These are phyloP conservation scores for Syngnathus rostellatus DNA, from an alignment of 2,797 vertebrate genomes.

Conservation along the genomic window DNA sequence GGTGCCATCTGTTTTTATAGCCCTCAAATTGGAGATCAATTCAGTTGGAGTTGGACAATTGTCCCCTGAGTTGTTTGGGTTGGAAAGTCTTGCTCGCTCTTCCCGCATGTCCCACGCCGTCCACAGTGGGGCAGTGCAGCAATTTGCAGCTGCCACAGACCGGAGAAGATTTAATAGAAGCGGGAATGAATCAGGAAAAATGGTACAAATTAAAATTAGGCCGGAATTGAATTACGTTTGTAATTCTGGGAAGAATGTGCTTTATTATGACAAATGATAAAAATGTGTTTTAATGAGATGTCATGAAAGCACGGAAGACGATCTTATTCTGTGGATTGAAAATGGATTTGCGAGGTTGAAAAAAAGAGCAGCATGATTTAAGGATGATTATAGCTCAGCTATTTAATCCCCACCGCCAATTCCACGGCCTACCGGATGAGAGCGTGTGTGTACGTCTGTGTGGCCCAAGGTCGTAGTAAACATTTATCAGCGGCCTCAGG, in stretches of 20 bases:
- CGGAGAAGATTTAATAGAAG: conserved; percentile 53
- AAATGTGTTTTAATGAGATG: conserved; percentile 64
- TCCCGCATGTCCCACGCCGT: conserved; percentile 23
- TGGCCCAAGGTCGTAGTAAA: conserved; percentile 55
- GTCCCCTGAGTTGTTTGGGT: conserved; percentile 10
- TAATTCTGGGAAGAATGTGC: conserved; percentile 59
- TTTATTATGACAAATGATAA: conserved; percentile 70
- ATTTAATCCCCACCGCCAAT: conserved; percentile 52
- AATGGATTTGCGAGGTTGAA: conserved; percentile 42
- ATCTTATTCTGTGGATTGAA: conserved; percentile 42
- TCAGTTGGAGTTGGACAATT: conserved; percentile 30
- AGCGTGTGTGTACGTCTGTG: conserved; percentile 10
- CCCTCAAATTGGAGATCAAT: conserved; percentile 34
- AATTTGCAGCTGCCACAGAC: conserved; percentile 34
- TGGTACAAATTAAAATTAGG: conserved; percentile 61
- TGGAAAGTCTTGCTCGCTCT: conserved; percentile 7
- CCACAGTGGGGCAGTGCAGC: conserved; percentile 65
- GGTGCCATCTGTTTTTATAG: conserved; percentile 25
- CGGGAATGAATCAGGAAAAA: conserved; percentile 61
- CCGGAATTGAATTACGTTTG: conserved; percentile 68
- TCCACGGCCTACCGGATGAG: conserved; percentile 31
- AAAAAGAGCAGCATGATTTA: conserved; percentile 55
- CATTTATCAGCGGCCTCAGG: conserved; percentile 44
- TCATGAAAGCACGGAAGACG: conserved; percentile 55
- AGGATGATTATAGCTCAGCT: conserved; percentile 48